Conservation (phyloP, 1,140 invertebrate genomes). For the Macrocentrus cingulum region DNA sequence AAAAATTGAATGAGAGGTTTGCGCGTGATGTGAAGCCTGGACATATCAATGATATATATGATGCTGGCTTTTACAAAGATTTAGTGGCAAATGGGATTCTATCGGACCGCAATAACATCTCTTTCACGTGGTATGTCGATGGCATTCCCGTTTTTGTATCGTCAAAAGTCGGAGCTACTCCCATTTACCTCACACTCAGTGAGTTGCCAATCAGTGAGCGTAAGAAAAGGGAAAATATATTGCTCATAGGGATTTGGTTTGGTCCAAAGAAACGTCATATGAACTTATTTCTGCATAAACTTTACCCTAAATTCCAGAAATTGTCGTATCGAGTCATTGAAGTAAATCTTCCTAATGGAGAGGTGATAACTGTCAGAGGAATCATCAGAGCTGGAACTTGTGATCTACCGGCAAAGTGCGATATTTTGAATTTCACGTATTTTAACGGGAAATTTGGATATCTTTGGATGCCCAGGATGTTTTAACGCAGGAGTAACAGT, state of each 20-base stretch:
- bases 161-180: conserved; percentile 1
- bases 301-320: no score
- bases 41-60: conserved; percentile 18
- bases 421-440: conserved; percentile 11
- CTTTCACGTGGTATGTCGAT: conserved; percentile 12
- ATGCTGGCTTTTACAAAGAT: background rate
- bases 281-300: background rate
- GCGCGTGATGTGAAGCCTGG: no score
- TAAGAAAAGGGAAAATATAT: conserved; percentile 11
- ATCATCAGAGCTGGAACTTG: conserved; percentile 2
- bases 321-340: background rate
- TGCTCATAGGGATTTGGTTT: background rate
- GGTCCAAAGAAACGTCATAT: background rate
- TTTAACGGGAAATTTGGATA: conserved; percentile 8
- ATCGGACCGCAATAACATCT: background rate
- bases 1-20: no score
- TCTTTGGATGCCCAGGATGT: background rate
- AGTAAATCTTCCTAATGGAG: background rate
- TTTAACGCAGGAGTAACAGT: background rate
- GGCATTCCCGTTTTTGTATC: background rate
- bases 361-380: background rate
- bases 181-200: conserved; percentile 10
- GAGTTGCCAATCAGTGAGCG: conserved; percentile 7
- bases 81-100: conserved; percentile 12
- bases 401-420: conserved; percentile 5